Percentiles rank a stretch among this genome's conserved stretches.
phyloP scores from a whole-genome alignment of 2,113 vertebrate species.

The Puffinus mauretanicus region DNA sequence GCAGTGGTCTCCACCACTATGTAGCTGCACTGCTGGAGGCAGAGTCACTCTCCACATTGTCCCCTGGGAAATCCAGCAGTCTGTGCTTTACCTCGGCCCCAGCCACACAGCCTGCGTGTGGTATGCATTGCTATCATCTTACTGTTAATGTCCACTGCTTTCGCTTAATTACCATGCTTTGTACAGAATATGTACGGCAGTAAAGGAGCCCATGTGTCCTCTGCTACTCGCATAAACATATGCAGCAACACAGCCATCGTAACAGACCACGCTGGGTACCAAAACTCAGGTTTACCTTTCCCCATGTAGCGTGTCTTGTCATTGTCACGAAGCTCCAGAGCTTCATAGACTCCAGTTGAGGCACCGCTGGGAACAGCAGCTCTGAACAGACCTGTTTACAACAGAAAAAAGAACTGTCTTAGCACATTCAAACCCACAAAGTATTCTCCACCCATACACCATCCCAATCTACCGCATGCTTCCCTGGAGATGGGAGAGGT shows the following conservation, averaged over 20 bases:
- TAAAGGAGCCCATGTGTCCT: background rate
- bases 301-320: conserved; percentile 96
- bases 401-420: background rate
- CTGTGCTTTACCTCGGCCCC: background rate
- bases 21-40: background rate
- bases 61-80: background rate
- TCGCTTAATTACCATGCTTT: background rate
- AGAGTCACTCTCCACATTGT: background rate
- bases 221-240: background rate
- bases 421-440: background rate
- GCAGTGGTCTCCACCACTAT: background rate
- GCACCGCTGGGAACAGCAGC: conserved; percentile 97
- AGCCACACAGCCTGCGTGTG: rapidly evolving
- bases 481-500: background rate
- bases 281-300: conserved; percentile 79
- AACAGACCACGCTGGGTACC: background rate
- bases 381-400: conserved; percentile 87
- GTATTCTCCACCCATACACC: background rate
- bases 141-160: background rate
- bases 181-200: rapidly evolving
- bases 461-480: background rate
- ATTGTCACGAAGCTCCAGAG: conserved; percentile 96
- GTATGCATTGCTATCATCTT: rapidly evolving
- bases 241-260: rapidly evolving
- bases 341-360: conserved; percentile 97